Evolutionary conservation across 92 coral and sea anemone genomes (phyloP), one percentile per base, ranked within the genome.

Genomic region (Anthopleura xanthogrammica): DNA sequence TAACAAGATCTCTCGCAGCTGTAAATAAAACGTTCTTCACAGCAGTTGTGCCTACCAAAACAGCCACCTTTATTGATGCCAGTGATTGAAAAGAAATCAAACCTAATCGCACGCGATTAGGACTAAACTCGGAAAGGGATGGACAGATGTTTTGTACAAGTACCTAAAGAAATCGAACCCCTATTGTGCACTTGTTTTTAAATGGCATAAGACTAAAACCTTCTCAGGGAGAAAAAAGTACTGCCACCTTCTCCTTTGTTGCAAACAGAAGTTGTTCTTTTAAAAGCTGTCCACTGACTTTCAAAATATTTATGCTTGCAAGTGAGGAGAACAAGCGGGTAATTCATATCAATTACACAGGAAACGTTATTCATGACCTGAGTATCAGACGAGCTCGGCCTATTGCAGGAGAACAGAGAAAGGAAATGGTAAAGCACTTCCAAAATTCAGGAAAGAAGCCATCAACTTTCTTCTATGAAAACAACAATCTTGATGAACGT

Each of bases 81-180:
- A 23, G 19, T 29, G 83, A 79, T 52, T 79, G 72, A 75, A 41
- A 56, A 12, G 58, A 79, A 60, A 58, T 60, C 56, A 79, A 62
- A 20, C 83, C 83, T 3, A 79, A 39, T 39, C 43, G 43, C 23
- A 29, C 40, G 43, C 56, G 62, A 50, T n/a, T n/a, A 58, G 55
- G 52, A 60, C 36, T 22, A 39, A 23, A 14, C 83, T 79, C 14
- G 41, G 66, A 8, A 79, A 62, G 20, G 75, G 72, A 36, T 83
- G 86, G 86, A 83, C 86, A 23, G 78, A 83, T 56, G 19, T 83
- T 2, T 48, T 83, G 48, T 83, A 83, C 80, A 75, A 83, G 52
- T 83, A 83, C 54, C 50, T 75, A 19, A 83, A 60, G 48, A 73
- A 75, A 55, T 55, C 86, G 8, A 83, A 79, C 41, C 68, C 85